Conservation (phyloP, 2,113 vertebrate species). For the Alces alces region DNA sequence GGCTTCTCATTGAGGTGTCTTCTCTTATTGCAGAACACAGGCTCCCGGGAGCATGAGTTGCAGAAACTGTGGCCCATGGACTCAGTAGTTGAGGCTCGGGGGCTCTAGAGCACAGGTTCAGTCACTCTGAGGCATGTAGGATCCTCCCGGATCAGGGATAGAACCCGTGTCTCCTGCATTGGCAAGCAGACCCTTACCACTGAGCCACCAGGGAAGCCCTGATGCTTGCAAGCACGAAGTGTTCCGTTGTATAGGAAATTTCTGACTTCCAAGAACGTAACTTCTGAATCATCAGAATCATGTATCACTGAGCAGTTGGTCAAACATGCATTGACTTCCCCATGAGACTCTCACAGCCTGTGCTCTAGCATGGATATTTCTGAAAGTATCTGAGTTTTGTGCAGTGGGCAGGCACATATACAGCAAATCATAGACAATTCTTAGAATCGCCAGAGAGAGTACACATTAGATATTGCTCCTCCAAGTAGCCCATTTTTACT, state of each 20-base stretch:
- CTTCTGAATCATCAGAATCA: background rate
- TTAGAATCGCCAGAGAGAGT: background rate
- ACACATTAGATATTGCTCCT: background rate
- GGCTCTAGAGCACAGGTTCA: background rate
- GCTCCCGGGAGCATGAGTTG: rapidly evolving
- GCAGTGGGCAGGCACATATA: background rate
- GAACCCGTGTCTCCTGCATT: background rate
- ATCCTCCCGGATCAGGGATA: background rate
- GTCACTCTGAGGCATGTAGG: background rate
- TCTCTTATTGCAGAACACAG: background rate
- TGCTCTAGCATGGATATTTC: background rate
- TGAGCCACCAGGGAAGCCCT: background rate
- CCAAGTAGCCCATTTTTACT: background rate
- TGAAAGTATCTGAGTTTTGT: background rate
- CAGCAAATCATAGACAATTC: background rate
- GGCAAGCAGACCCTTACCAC: background rate
- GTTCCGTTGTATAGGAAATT: background rate
- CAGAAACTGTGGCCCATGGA: background rate
- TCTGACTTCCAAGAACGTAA: background rate
- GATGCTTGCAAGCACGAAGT: background rate
- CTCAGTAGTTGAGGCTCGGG: background rate
- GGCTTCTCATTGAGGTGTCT: background rate
- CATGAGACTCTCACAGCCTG: background rate
- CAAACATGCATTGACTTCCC: background rate
- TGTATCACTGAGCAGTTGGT: background rate